phyloP scores from a whole-genome alignment of 2,797 vertebrate species.

The Anguilla marmorata region DNA sequence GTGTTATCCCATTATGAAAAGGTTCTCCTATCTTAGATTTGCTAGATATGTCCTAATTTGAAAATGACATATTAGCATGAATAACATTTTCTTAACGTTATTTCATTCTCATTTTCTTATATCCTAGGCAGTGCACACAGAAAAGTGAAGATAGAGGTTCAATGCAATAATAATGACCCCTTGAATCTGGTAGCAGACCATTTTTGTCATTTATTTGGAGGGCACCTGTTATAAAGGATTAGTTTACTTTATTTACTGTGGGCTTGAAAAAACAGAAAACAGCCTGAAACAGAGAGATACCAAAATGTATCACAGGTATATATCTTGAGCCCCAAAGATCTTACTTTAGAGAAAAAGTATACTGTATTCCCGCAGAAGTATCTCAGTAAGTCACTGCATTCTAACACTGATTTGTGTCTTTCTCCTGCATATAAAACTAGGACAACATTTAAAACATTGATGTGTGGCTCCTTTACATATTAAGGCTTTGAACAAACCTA shows the following conservation, averaged over 20 bases:
- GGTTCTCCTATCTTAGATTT: neutral
- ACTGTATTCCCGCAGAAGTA: neutral
- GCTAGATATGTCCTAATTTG: neutral
- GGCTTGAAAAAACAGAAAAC: neutral
- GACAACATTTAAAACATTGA: neutral
- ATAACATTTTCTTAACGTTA: neutral
- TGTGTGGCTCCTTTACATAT: neutral
- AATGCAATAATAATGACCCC: neutral
- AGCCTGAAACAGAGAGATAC: neutral
- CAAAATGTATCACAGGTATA: neutral
- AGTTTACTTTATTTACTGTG: neutral
- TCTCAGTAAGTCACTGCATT: neutral
- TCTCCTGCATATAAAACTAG: neutral
- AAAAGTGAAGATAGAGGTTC: neutral
- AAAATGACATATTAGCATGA: neutral
- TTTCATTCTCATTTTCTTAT: neutral
- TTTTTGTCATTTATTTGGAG: neutral
- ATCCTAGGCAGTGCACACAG: neutral
- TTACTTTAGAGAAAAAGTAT: neutral
- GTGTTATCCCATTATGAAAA: neutral
- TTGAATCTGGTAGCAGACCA: neutral
- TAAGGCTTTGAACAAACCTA: neutral
- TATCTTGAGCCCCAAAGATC: neutral
- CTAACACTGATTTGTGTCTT: neutral
- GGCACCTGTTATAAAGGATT: neutral